A percentile compares a stretch with the other conserved stretches of the same genome.
These are phyloP conservation scores for Polypterus bichir DNA, from an alignment of 2,113 vertebrate genomes.

Conservation along the genomic window DNA sequence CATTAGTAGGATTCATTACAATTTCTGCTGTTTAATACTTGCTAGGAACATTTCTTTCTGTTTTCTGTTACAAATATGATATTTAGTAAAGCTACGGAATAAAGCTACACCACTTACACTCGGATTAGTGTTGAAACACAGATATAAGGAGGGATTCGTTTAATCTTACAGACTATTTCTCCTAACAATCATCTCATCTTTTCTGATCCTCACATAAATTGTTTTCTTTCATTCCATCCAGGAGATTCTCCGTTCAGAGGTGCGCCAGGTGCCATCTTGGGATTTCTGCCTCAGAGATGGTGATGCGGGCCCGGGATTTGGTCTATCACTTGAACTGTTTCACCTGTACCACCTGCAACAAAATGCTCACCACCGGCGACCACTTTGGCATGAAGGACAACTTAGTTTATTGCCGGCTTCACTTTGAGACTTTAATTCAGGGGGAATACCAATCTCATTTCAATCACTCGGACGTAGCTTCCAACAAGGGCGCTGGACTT, in stretches of 20 bases:
- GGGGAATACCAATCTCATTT: slow-evolving; percentile 91
- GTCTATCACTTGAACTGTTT: slow-evolving; percentile 98
- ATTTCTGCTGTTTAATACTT: too few species aligned
- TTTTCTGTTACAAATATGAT: too few species aligned
- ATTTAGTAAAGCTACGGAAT: too few species aligned
- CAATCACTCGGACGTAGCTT: slow-evolving; percentile 79
- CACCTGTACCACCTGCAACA: slow-evolving; percentile 95
- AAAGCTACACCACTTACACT: too few species aligned
- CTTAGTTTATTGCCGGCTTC: slow-evolving; percentile 94
- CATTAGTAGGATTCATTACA: too few species aligned
- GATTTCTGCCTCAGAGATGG: slow-evolving; percentile 98
- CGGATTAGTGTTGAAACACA: too few species aligned
- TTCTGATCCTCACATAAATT: too few species aligned
- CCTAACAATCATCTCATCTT: too few species aligned
- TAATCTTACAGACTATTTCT: too few species aligned
- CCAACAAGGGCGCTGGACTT: slow-evolving; percentile 70
- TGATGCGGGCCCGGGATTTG: slow-evolving; percentile 94
- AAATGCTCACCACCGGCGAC: slow-evolving; percentile 95
- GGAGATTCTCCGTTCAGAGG: slow-evolving; percentile 96
- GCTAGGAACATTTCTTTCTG: too few species aligned
- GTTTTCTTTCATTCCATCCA: slow-evolving; percentile 44
- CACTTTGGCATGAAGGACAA: slow-evolving; percentile 99
- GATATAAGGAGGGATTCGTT: too few species aligned
- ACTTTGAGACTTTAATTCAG: slow-evolving; percentile 96
- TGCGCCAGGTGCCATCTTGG: slow-evolving; percentile 94